phyloP scores from a whole-genome alignment of 2,888 invertebrate genomes.

The Papilio demoleus region DNA sequence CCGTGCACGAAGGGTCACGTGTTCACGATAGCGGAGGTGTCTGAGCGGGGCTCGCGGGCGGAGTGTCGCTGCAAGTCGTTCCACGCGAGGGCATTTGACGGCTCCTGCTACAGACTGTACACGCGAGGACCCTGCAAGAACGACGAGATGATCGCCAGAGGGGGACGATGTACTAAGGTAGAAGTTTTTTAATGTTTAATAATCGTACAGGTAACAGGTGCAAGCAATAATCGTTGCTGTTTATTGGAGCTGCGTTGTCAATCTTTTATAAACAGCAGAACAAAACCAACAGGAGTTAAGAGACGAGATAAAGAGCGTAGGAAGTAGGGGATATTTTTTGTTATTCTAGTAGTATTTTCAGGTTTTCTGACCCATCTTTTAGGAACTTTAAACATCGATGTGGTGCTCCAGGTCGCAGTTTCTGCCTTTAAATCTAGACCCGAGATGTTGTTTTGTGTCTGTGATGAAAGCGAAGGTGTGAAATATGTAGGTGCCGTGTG shows the following conservation, averaged over 20 bases:
- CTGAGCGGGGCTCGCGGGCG: slow-evolving; percentile 72
- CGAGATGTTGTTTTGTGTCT: too few species aligned
- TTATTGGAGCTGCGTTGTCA: background rate
- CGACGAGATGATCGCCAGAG: slow-evolving; percentile 87
- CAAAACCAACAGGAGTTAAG: too few species aligned
- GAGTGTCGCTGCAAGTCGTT: slow-evolving; percentile 88
- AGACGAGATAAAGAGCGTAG: too few species aligned
- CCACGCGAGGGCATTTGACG: slow-evolving; percentile 82
- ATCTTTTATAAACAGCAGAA: too few species aligned
- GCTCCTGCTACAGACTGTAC: slow-evolving; percentile 89
- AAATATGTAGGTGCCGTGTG: slow-evolving; percentile 86
- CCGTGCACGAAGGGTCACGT: slow-evolving; percentile 90
- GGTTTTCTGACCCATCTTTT: too few species aligned
- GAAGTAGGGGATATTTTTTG: too few species aligned
- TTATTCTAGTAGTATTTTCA: too few species aligned
- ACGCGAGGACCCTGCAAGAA: slow-evolving; percentile 90
- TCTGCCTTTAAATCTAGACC: too few species aligned
- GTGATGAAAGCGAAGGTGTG: background rate
- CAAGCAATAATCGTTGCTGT: background rate
- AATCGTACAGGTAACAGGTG: too few species aligned
- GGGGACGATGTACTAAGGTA: slow-evolving; percentile 85
- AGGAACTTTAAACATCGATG: too few species aligned
- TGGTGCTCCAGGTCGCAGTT: too few species aligned
- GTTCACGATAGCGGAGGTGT: slow-evolving; percentile 82
- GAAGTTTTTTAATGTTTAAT: background rate